A percentile compares a stretch with the other conserved stretches of the same genome.
These are phyloP conservation scores for Chrysogorgia sp. DNA, from an alignment of 92 coral and sea anemone genomes.

Conservation along the genomic window DNA sequence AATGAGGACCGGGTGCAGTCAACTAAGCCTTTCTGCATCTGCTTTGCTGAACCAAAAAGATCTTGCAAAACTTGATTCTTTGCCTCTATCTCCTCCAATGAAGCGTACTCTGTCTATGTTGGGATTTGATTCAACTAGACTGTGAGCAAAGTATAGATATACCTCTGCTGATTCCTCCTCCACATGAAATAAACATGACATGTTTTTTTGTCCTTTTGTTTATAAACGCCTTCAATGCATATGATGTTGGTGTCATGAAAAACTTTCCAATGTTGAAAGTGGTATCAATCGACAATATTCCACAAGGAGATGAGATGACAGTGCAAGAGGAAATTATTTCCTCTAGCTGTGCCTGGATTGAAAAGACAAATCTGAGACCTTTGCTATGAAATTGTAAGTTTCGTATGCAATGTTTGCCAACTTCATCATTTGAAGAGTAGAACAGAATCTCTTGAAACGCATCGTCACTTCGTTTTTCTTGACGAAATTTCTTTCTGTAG, in stretches of 20 bases:
- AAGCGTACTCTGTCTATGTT: background rate
- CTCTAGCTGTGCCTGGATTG: background rate
- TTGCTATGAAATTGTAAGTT: background rate
- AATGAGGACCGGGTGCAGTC: background rate
- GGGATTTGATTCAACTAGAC: background rate
- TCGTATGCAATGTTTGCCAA: background rate
- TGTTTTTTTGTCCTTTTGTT: background rate
- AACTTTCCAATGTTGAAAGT: background rate
- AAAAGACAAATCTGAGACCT: background rate
- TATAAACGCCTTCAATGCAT: background rate
- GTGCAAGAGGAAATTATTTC: background rate
- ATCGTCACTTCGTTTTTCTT: background rate
- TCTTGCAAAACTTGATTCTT: background rate
- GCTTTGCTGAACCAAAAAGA: background rate
- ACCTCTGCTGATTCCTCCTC: background rate
- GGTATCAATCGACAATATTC: background rate
- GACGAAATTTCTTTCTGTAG: background rate
- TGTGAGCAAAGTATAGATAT: background rate
- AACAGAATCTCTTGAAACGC: background rate
- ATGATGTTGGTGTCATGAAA: background rate
- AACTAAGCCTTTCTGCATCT: background rate
- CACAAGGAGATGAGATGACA: background rate
- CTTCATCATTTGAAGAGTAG: background rate
- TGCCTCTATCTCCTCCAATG: background rate
- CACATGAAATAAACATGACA: background rate